Conservation (phyloP, 2,888 invertebrate genomes). For the Thymelicus sylvestris region DNA sequence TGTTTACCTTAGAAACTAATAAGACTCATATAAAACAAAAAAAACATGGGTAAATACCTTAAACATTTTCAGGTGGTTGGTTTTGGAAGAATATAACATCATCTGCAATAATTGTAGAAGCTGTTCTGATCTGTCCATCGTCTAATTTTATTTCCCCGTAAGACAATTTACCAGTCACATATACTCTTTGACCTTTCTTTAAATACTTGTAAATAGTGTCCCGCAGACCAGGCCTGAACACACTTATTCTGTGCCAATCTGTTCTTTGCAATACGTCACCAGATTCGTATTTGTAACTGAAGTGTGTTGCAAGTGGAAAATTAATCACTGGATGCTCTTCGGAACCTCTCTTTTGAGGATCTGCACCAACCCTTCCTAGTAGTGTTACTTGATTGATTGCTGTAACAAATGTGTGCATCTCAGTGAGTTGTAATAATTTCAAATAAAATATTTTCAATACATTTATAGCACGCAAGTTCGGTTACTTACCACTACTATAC, state of each 20-base stretch:
- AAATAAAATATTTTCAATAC: too few species aligned
- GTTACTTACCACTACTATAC: too few species aligned
- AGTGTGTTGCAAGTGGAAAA: constrained; percentile 96
- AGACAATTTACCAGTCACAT: constrained; percentile 92
- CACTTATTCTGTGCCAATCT: constrained; percentile 95
- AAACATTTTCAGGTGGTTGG: constrained; percentile 50
- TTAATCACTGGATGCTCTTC: constrained; percentile 93
- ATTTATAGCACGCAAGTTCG: too few species aligned
- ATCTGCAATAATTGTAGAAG: constrained; percentile 94
- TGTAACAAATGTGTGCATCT: constrained; percentile 49
- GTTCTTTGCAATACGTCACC: constrained; percentile 94
- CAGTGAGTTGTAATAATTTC: too few species aligned
- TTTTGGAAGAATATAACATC: constrained; percentile 92
- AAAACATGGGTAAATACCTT: constrained; percentile 8
- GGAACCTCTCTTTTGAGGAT: constrained; percentile 93
- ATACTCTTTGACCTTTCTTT: constrained; percentile 93
- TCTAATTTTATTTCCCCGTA: constrained; percentile 94
- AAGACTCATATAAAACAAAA: constrained; percentile 8
- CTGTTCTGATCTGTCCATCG: constrained; percentile 88
- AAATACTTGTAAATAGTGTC: constrained; percentile 91
- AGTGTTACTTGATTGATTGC: constrained; percentile 93
- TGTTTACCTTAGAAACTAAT: constrained; percentile 33
- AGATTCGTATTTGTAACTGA: constrained; percentile 91
- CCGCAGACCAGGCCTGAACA: constrained; percentile 93
- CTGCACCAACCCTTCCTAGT: constrained; percentile 94